Conservation (phyloP, 1,140 invertebrate genomes). For the Halictus rubicundus region DNA sequence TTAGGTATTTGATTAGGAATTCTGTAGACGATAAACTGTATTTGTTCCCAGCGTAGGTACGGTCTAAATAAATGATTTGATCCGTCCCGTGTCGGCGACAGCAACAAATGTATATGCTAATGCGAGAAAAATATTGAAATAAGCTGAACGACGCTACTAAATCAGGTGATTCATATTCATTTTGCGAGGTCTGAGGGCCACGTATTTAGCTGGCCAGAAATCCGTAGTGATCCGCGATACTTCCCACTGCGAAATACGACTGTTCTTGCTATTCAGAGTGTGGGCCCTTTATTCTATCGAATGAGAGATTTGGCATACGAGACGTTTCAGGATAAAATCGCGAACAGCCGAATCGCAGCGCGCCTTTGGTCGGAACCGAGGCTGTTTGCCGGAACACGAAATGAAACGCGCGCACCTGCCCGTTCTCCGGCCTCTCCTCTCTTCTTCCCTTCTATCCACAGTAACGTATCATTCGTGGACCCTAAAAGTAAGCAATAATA, state of each 20-base stretch:
- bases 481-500: constrained; percentile 24
- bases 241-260: not conserved
- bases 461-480: constrained; percentile 51
- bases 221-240: not conserved
- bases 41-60: too few species aligned
- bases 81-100: too few species aligned
- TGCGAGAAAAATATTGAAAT: not conserved
- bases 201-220: not conserved
- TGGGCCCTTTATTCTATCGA: constrained; percentile 13
- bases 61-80: too few species aligned
- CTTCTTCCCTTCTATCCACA: constrained; percentile 41
- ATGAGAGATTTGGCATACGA: constrained; percentile 18
- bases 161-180: not conserved
- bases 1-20: too few species aligned
- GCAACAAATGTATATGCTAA: not conserved
- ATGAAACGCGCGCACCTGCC: constrained; percentile 76
- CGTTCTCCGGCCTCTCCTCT: constrained; percentile 58
- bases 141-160: not conserved
- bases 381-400: constrained; percentile 69
- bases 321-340: constrained; percentile 43
- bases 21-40: too few species aligned
- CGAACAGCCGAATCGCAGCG: constrained; percentile 26
- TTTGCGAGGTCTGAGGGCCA: not conserved
- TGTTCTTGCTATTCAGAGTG: not conserved
- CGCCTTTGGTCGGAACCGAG: constrained; percentile 48